phyloP scores from a whole-genome alignment of 2,888 invertebrate species.

The Prionchulus punctatus region DNA sequence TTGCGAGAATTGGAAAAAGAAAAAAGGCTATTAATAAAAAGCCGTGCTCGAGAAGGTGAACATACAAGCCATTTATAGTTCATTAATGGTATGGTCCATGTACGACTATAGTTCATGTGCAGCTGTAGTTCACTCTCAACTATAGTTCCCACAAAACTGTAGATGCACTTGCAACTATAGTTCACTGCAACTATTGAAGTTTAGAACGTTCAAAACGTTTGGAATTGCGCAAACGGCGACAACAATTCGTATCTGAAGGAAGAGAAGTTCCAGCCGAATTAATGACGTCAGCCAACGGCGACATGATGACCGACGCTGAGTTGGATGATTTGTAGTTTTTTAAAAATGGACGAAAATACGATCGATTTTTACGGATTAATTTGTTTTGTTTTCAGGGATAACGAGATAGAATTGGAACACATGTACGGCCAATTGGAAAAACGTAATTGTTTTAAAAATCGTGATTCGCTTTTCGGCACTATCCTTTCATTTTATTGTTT shows the following conservation, averaged over 20 bases:
- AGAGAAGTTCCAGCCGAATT: constrained; percentile 30
- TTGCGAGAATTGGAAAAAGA: constrained; percentile 11
- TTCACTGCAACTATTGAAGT: no score
- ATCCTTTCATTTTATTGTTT: constrained; percentile 6
- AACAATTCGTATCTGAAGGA: constrained; percentile 16
- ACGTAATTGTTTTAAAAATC: no score
- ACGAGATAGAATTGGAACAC: constrained; percentile 10
- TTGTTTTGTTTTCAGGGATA: constrained; percentile 6
- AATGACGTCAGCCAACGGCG: constrained; percentile 15
- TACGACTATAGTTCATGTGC: no score
- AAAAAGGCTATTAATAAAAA: constrained; percentile 15
- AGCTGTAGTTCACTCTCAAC: no score
- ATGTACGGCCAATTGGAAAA: constrained; percentile 13
- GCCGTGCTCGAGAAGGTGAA: constrained; percentile 12
- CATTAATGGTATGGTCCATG: constrained; percentile 1
- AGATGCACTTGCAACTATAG: no score
- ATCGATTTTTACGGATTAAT: not conserved
- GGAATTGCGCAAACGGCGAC: constrained; percentile 21
- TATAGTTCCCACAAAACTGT: not conserved
- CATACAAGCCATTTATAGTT: not conserved
- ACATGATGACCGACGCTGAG: constrained; percentile 5
- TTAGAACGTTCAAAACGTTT: constrained; percentile 28
- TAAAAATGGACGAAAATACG: not conserved
- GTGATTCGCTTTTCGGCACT: no score
- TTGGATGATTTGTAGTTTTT: constrained; percentile 7